These are phyloP conservation scores for Aleiodes sp. DNA, from an alignment of 1,140 invertebrate species.

Conservation along the genomic window DNA sequence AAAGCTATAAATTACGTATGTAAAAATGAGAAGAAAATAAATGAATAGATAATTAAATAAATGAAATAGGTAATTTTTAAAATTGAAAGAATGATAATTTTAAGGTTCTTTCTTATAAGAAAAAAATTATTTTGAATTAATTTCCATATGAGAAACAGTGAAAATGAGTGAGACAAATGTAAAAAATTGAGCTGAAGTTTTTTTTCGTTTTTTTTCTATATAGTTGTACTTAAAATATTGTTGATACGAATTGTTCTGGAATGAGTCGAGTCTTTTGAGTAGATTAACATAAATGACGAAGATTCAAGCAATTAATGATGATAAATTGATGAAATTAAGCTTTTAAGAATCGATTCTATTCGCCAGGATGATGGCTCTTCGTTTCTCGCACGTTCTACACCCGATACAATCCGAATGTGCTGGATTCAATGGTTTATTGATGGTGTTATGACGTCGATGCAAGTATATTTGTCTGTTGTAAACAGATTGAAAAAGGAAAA, in stretches of 20 bases:
- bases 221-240: conserved; percentile 16
- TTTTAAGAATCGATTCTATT: not conserved
- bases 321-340: not conserved
- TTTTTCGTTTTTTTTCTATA: too few species aligned
- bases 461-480: not conserved
- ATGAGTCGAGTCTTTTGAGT: not conserved
- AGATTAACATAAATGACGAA: not conserved
- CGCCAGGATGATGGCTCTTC: not conserved
- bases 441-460: not conserved
- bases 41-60: too few species aligned
- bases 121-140: not conserved
- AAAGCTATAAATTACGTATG: too few species aligned
- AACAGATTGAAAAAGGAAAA: not conserved
- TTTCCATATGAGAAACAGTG: not conserved
- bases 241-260: not conserved
- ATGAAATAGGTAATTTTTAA: not conserved
- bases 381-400: not conserved
- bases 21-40: too few species aligned
- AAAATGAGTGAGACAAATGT: not conserved
- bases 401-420: not conserved
- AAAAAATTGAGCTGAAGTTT: not conserved
- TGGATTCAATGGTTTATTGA: not conserved
- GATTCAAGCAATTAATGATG: not conserved
- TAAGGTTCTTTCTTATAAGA: not conserved
- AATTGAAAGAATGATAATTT: not conserved